Percentiles rank a stretch among this genome's conserved stretches.
Evolutionary conservation across 2,113 vertebrate genomes (phyloP).

Genomic region (Sporophila hypoxantha): DNA sequence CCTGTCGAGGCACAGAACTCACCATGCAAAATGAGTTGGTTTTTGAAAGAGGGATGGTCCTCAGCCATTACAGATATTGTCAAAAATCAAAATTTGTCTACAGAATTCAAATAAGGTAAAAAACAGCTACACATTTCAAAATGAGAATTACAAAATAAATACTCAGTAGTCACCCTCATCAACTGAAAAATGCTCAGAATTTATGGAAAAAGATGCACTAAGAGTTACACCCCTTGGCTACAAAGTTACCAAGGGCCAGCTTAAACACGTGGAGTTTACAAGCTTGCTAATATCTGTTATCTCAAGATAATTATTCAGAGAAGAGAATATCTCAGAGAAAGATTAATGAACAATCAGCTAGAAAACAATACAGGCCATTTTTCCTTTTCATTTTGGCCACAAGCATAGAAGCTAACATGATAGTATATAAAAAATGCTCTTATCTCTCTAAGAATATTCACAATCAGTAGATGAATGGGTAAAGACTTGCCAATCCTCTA

Average conservation of each 20-base stretch:
- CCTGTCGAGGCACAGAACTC: not conserved
- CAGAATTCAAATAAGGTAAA: not conserved
- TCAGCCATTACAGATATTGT: not conserved
- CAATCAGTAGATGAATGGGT: not conserved
- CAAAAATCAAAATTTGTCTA: not conserved
- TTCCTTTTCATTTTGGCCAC: not conserved
- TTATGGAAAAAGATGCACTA: not conserved
- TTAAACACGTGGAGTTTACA: not conserved
- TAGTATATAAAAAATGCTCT: not conserved
- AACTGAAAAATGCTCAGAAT: not conserved
- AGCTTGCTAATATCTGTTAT: fast-evolving
- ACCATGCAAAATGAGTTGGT: not conserved
- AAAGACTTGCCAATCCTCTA: not conserved
- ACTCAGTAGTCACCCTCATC: fast-evolving
- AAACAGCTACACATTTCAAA: not conserved
- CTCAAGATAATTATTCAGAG: not conserved
- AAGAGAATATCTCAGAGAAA: not conserved
- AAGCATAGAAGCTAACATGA: not conserved
- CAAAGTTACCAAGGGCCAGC: not conserved
- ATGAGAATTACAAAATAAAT: not conserved
- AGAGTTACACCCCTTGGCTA: not conserved
- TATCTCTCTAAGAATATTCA: not conserved
- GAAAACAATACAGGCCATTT: not conserved
- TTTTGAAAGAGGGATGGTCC: not conserved
- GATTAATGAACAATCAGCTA: not conserved